Evolutionary conservation across 2,888 invertebrate genomes (phyloP).

Genomic region (Dynastes hyllus): DNA sequence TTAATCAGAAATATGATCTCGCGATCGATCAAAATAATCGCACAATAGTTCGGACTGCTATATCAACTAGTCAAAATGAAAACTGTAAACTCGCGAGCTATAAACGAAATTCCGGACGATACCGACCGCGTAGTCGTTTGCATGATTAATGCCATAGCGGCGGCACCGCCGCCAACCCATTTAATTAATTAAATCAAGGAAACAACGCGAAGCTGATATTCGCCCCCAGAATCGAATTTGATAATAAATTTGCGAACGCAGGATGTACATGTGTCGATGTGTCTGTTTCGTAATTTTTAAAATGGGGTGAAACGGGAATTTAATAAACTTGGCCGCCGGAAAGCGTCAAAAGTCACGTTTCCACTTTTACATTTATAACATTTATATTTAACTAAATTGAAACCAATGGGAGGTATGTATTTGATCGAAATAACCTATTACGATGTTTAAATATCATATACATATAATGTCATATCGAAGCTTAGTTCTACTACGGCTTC

Average conservation of each 20-base stretch:
- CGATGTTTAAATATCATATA: no score
- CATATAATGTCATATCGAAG: no score
- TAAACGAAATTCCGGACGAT: slow-evolving; percentile 46
- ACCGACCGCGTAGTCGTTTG: slow-evolving; percentile 36
- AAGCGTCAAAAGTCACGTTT: no score
- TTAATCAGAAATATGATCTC: slow-evolving; percentile 19
- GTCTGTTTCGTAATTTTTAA: slow-evolving; percentile 29
- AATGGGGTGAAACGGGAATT: not conserved
- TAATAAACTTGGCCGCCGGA: not conserved
- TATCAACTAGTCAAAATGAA: slow-evolving; percentile 34
- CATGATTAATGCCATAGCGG: slow-evolving; percentile 44
- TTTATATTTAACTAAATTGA: no score
- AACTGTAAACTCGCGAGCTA: slow-evolving; percentile 42
- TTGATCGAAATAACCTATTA: no score
- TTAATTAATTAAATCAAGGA: slow-evolving; percentile 48
- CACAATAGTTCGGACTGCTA: slow-evolving; percentile 9
- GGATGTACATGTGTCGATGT: slow-evolving; percentile 41
- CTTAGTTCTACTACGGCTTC: no score
- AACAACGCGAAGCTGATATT: slow-evolving; percentile 46
- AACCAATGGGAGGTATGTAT: no score
- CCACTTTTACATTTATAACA: no score
- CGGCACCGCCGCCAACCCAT: slow-evolving; percentile 32
- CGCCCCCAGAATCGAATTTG: slow-evolving; percentile 22
- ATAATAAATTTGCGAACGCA: slow-evolving; percentile 31
- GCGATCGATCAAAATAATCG: slow-evolving; percentile 31